Evolutionary conservation across 2,888 invertebrate genomes (phyloP).

Genomic region (Cynaeus angustus): DNA sequence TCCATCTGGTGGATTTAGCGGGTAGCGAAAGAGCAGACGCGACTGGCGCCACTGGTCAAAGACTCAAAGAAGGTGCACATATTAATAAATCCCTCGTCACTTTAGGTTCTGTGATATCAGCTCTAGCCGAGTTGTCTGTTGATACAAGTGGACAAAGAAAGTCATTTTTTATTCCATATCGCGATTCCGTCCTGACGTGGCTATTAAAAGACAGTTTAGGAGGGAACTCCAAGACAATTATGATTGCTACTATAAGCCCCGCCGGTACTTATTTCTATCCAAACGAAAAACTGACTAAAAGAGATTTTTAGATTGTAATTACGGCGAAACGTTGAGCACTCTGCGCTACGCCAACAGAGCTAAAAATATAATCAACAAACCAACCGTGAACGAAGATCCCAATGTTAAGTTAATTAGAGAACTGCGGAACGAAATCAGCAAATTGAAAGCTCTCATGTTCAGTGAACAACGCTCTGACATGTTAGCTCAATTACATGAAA

Average conservation of each 20-base stretch:
- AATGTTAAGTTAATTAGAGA: conserved; percentile 92
- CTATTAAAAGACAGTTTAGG: conserved; percentile 90
- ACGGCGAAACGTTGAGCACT: conserved; percentile 90
- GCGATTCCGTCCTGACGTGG: conserved; percentile 93
- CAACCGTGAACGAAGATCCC: conserved; percentile 92
- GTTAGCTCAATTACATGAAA: conserved; percentile 89
- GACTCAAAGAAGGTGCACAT: conserved; percentile 92
- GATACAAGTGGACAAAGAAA: conserved; percentile 62
- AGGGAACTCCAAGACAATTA: conserved; percentile 93
- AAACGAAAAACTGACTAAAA: conserved; percentile 4
- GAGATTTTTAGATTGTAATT: conserved; percentile 80
- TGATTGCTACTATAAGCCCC: conserved; percentile 87
- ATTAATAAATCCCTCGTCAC: conserved; percentile 94
- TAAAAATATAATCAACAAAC: conserved; percentile 93
- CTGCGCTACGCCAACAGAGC: conserved; percentile 91
- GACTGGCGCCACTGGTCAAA: conserved; percentile 92
- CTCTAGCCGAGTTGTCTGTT: conserved; percentile 81
- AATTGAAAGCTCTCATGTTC: conserved; percentile 83
- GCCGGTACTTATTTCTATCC: conserved; percentile 61
- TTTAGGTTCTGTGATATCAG: conserved; percentile 90
- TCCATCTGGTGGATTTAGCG: conserved; percentile 91
- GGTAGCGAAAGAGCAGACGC: conserved; percentile 93
- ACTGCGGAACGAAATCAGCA: conserved; percentile 88
- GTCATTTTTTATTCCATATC: conserved; percentile 86
- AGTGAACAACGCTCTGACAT: conserved; percentile 78